These are phyloP conservation scores for Cataglyphis albicans DNA, from an alignment of 2,888 invertebrate genomes.

Conservation along the genomic window DNA sequence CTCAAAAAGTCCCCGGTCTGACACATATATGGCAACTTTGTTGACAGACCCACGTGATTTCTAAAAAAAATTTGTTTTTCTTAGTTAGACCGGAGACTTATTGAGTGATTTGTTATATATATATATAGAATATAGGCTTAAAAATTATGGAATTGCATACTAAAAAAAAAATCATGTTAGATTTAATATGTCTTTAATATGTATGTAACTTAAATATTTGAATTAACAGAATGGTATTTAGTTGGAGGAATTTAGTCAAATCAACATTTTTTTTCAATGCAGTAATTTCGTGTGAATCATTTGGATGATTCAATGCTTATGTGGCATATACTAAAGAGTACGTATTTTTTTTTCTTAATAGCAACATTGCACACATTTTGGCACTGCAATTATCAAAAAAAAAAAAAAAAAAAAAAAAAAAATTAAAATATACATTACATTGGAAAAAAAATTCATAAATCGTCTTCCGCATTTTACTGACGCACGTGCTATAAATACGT, in stretches of 20 bases:
- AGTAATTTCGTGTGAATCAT: neutral
- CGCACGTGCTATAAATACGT: neutral
- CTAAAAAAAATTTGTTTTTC: too few relatives aligned
- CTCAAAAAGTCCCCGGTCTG: too few relatives aligned
- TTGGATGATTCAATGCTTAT: slow-evolving; percentile 1
- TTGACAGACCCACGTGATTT: too few relatives aligned
- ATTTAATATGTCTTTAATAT: too few relatives aligned
- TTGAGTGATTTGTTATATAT: too few relatives aligned
- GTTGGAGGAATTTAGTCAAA: too few relatives aligned
- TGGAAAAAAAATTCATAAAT: neutral
- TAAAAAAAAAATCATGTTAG: too few relatives aligned
- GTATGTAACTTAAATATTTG: too few relatives aligned
- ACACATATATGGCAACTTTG: too few relatives aligned
- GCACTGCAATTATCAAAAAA: neutral
- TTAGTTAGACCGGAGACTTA: too few relatives aligned
- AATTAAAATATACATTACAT: neutral
- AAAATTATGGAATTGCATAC: neutral
- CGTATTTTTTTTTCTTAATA: neutral
- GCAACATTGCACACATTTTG: neutral
- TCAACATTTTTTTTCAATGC: neutral
- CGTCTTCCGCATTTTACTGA: neutral
- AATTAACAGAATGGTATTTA: too few relatives aligned
- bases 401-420: slow-evolving; percentile 7
- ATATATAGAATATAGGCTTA: neutral
- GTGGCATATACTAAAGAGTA: neutral